Evolutionary conservation across 2,888 invertebrate genomes (phyloP).

Genomic region (Lomographa bimaculata): DNA sequence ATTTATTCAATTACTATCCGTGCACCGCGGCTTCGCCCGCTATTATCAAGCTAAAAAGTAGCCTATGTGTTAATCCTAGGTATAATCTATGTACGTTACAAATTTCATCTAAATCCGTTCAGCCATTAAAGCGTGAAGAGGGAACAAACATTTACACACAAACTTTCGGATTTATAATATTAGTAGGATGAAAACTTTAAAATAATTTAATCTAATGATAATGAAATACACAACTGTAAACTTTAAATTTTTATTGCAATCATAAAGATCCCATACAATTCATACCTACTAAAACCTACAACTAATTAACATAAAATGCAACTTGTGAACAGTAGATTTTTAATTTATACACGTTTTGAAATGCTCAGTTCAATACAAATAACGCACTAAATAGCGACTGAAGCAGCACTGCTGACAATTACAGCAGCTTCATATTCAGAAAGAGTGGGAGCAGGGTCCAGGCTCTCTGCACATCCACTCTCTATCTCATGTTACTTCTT

Average conservation of each 20-base stretch:
- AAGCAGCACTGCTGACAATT: constrained; percentile 68
- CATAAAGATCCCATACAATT: constrained; percentile 59
- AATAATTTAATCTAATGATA: too few species aligned
- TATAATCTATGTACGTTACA: too few species aligned
- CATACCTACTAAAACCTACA: constrained; percentile 62
- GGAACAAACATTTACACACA: too few species aligned
- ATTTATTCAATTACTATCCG: too few species aligned
- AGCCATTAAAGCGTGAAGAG: too few species aligned
- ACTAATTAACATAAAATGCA: constrained; percentile 80
- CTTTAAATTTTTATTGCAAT: constrained; percentile 43
- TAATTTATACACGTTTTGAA: constrained; percentile 46
- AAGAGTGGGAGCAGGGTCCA: constrained; percentile 65
- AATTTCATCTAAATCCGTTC: too few species aligned
- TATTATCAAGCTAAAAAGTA: too few species aligned
- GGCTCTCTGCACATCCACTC: constrained; percentile 64
- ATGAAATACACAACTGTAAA: constrained; percentile 5
- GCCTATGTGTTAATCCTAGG: too few species aligned
- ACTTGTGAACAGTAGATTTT: constrained; percentile 39
- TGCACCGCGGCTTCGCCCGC: too few species aligned
- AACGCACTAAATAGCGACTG: constrained; percentile 63
- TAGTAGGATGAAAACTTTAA: too few species aligned
- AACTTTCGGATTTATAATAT: too few species aligned
- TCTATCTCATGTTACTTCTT: constrained; percentile 86
- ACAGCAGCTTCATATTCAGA: constrained; percentile 66
- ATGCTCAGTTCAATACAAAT: constrained; percentile 41